Conservation (phyloP, 2,888 invertebrate species). For the Phortica okadai region DNA sequence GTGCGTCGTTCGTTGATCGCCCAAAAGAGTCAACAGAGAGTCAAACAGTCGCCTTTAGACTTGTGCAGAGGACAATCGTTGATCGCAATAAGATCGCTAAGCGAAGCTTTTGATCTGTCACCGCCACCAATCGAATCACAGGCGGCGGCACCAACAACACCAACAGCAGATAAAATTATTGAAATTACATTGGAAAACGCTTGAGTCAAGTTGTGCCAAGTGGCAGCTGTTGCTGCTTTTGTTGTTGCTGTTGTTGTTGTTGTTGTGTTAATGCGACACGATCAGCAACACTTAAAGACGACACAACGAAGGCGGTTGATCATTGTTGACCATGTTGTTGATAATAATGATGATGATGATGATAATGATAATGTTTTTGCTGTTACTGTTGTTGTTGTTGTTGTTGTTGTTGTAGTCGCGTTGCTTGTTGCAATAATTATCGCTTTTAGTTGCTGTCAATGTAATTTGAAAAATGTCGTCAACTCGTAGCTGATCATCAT, state of each 20-base stretch:
- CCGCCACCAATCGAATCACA: conserved; percentile 66
- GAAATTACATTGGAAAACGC: conserved; percentile 67
- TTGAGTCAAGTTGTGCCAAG: neutral
- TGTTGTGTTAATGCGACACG: conserved; percentile 49
- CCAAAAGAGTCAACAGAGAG: neutral
- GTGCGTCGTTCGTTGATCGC: neutral
- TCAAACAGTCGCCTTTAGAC: neutral
- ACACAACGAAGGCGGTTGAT: neutral
- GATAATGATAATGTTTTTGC: conserved; percentile 28
- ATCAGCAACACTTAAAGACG: conserved; percentile 61
- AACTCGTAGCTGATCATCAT: conserved; percentile 59
- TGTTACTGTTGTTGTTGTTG: conserved; percentile 13
- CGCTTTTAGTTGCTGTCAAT: conserved; percentile 73
- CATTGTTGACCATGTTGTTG: neutral
- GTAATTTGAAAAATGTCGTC: conserved; percentile 74
- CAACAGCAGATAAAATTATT: conserved; percentile 74
- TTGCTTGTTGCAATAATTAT: conserved; percentile 60
- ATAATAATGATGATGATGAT: neutral
- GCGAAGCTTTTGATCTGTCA: conserved; percentile 64
- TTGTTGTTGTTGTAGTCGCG: conserved; percentile 4
- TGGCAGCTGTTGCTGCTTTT: conserved; percentile 27
- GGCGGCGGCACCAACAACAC: conserved; percentile 53
- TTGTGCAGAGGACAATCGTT: neutral
- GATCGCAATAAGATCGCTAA: conserved; percentile 8
- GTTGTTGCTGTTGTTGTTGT: conserved; percentile 46